Conservation (phyloP, 2,113 vertebrate species). For the Sinocyclocheilus rhinocerous region DNA sequence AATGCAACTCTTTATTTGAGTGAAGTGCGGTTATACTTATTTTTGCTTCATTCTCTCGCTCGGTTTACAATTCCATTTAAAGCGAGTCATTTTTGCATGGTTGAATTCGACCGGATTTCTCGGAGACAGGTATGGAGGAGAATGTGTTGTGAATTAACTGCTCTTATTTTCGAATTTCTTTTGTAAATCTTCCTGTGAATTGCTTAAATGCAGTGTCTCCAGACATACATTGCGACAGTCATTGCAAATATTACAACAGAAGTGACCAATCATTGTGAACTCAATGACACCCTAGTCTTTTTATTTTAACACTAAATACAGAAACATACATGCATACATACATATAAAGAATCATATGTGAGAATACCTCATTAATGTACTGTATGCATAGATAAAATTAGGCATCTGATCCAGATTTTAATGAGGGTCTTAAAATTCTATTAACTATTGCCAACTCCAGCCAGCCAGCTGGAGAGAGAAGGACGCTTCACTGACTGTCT, state of each 20-base stretch:
- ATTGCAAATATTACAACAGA: background rate
- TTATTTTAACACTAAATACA: background rate
- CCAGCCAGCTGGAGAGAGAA: background rate
- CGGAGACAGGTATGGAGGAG: no score
- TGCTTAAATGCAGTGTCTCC: background rate
- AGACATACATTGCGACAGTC: background rate
- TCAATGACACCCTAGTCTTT: background rate
- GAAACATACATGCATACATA: background rate
- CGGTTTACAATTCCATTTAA: background rate
- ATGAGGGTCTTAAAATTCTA: background rate
- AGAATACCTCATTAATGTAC: background rate
- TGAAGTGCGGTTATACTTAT: background rate
- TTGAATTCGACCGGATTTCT: background rate
- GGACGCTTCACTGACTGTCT: background rate
- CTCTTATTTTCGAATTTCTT: no score
- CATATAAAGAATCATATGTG: background rate
- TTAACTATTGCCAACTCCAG: constrained; percentile 25
- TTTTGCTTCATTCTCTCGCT: background rate
- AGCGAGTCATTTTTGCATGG: background rate
- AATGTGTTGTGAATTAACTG: background rate
- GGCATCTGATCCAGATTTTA: constrained; percentile 2
- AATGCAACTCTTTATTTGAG: background rate
- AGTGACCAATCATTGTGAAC: background rate
- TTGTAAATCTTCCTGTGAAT: background rate
- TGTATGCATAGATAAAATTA: background rate